Evolutionary conservation across 2,113 vertebrate genomes (phyloP).

Genomic region (Dicerorhinus sumatrensis): DNA sequence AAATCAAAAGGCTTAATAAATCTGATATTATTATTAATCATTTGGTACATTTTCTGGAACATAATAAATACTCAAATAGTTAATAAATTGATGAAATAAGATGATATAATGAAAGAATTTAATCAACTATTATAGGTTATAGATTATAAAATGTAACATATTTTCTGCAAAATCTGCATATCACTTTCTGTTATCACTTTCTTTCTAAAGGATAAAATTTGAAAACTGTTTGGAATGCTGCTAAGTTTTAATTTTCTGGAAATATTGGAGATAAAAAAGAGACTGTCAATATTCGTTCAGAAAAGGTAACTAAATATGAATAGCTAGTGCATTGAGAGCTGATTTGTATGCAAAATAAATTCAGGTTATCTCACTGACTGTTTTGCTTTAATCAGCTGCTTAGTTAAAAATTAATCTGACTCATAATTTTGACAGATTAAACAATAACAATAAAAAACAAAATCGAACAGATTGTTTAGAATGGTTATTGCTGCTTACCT

Average conservation of each 20-base stretch:
- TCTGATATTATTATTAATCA: neutral
- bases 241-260: neutral
- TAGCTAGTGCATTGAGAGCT: neutral
- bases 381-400: neutral
- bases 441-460: neutral
- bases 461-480: neutral
- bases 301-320: neutral
- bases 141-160: neutral
- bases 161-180: neutral
- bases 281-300: neutral
- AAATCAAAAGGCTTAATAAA: neutral
- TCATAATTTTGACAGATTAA: conserved; percentile 29
- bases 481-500: neutral
- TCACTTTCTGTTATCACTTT: neutral
- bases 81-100: neutral
- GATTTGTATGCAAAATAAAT: neutral
- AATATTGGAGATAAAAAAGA: neutral
- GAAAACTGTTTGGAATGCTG: neutral
- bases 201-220: neutral
- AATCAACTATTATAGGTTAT: neutral
- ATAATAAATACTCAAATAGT: neutral
- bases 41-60: neutral
- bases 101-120: neutral
- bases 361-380: neutral
- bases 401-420: conserved; percentile 26